These are phyloP conservation scores for Myxocyprinus asiaticus DNA, from an alignment of 2,113 vertebrate genomes.

Conservation along the genomic window DNA sequence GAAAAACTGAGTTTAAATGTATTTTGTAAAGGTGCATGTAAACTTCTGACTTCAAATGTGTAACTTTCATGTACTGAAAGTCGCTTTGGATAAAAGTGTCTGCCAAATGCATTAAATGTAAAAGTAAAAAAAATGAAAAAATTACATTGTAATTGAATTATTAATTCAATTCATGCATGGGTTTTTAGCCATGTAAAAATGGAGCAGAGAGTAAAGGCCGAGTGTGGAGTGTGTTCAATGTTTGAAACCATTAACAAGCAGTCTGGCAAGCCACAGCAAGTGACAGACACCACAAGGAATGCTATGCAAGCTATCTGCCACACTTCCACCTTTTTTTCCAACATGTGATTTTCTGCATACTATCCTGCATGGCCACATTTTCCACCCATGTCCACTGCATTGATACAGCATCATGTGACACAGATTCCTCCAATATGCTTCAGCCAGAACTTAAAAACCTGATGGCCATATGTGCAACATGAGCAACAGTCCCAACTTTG, in stretches of 20 bases:
- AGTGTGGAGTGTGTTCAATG: conserved; percentile 1
- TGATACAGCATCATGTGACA: conserved; percentile 3
- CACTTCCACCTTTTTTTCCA: conserved; percentile 46
- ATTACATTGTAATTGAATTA: too few species aligned
- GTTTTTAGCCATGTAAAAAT: not conserved
- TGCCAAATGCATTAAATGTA: too few species aligned
- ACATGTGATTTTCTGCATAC: conserved; percentile 38
- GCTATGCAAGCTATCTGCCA: conserved; percentile 54
- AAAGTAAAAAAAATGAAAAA: too few species aligned
- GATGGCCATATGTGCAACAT: not conserved
- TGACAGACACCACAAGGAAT: conserved; percentile 64
- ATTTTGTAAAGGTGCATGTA: too few species aligned
- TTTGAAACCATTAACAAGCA: conserved; percentile 60
- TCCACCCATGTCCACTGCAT: conserved; percentile 47
- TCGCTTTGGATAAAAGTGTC: too few species aligned
- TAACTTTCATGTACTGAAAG: too few species aligned
- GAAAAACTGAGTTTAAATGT: too few species aligned
- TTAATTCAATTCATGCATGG: not conserved
- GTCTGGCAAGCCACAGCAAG: conserved; percentile 48
- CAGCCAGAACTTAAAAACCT: not conserved
- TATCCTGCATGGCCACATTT: conserved; percentile 64
- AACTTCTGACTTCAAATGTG: too few species aligned
- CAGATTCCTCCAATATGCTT: not conserved
- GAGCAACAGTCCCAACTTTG: not conserved
- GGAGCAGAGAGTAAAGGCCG: conserved; percentile 14